These are phyloP conservation scores for Myathropa florea DNA, from an alignment of 2,888 invertebrate genomes.

Conservation along the genomic window DNA sequence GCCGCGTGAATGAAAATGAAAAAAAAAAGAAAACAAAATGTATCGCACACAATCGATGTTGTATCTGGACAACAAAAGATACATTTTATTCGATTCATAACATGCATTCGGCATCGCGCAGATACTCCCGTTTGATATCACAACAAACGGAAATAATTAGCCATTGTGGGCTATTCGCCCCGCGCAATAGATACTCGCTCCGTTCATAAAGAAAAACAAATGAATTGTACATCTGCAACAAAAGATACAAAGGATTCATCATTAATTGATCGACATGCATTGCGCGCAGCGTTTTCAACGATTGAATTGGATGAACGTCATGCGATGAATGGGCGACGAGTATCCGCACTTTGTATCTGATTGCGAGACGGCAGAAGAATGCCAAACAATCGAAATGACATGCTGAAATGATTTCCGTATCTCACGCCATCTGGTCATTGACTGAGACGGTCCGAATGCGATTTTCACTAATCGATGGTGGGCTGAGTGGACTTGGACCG, in stretches of 20 bases:
- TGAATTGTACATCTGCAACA: slow-evolving; percentile 21
- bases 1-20: not conserved
- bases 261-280: slow-evolving; percentile 61
- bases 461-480: no score
- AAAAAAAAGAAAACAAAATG: not conserved
- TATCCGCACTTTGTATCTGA: no score
- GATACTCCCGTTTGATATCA: slow-evolving; percentile 3
- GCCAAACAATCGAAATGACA: not conserved
- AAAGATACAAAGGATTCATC: slow-evolving; percentile 48
- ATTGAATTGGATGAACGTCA: slow-evolving; percentile 4
- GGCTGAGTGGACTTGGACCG: no score
- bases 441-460: no score
- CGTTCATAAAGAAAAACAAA: slow-evolving; percentile 35
- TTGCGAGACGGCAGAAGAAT: not conserved
- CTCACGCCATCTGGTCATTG: not conserved
- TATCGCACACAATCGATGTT: not conserved
- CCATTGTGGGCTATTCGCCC: not conserved
- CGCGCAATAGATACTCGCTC: not conserved
- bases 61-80: not conserved
- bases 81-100: not conserved
- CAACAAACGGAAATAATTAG: slow-evolving; percentile 51
- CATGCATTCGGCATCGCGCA: not conserved
- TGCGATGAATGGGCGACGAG: not conserved
- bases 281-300: not conserved
- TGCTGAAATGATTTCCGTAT: not conserved